phyloP scores from a whole-genome alignment of 2,113 vertebrate species.

The Scortum barcoo region DNA sequence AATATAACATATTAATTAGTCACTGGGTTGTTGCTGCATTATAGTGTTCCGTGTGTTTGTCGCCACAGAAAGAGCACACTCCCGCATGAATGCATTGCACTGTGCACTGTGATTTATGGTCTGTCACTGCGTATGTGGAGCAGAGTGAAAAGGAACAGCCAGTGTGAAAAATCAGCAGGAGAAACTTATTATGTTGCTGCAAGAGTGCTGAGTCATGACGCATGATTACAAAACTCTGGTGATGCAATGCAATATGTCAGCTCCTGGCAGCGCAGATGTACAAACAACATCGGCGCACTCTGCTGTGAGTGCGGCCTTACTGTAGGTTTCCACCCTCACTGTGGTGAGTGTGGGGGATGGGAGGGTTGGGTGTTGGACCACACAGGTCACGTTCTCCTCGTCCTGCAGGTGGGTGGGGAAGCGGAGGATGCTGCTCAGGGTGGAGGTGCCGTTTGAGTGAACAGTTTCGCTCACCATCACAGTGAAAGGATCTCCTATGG shows the following conservation, averaged over 20 bases:
- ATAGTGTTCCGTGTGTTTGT: slow-evolving; percentile 19
- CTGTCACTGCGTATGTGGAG: slow-evolving; percentile 54
- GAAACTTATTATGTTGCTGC: slow-evolving; percentile 42
- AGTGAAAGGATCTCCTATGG: slow-evolving; percentile 48
- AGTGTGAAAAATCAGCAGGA: slow-evolving; percentile 30
- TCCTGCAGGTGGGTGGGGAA: slow-evolving; percentile 80
- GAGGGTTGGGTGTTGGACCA: slow-evolving; percentile 74
- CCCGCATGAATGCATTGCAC: slow-evolving; percentile 47
- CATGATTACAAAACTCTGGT: slow-evolving; percentile 33
- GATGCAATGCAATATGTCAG: slow-evolving; percentile 37
- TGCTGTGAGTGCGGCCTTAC: slow-evolving; percentile 54
- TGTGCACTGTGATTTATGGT: slow-evolving; percentile 62
- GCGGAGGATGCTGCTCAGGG: slow-evolving; percentile 69
- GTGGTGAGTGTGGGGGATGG: slow-evolving; percentile 49
- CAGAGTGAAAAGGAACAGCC: slow-evolving; percentile 48
- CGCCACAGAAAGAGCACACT: slow-evolving; percentile 31
- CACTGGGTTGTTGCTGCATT: slow-evolving; percentile 21
- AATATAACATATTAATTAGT: slow-evolving; percentile 7
- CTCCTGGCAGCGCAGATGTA: background rate
- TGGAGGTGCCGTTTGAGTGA: slow-evolving; percentile 73
- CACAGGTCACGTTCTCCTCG: slow-evolving; percentile 72
- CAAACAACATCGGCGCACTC: background rate
- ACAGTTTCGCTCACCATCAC: slow-evolving; percentile 6
- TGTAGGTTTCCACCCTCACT: slow-evolving; percentile 69
- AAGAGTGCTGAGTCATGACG: slow-evolving; percentile 67